phyloP scores from a whole-genome alignment of 2,888 invertebrate species.

The Baronia brevicornis region DNA sequence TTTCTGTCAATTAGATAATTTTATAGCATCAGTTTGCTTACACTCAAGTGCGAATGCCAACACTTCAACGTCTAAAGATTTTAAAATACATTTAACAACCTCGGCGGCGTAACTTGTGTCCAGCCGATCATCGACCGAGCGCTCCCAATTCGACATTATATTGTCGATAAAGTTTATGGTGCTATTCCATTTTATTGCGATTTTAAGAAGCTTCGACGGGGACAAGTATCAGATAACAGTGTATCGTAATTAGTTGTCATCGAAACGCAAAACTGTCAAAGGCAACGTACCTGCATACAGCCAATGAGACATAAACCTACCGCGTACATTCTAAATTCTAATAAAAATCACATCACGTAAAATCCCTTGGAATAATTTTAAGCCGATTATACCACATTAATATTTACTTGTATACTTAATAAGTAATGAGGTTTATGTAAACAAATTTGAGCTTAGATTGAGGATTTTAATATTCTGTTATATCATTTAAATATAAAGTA shows the following conservation, averaged over 20 bases:
- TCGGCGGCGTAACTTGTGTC: constrained; percentile 11
- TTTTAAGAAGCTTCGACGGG: constrained; percentile 27
- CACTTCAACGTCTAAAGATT: constrained; percentile 17
- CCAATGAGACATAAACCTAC: no score
- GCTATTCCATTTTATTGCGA: constrained; percentile 32
- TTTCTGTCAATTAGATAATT: constrained; percentile 22
- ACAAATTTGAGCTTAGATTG: no score
- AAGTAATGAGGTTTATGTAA: no score
- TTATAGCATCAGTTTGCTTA: constrained; percentile 18
- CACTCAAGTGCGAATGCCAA: constrained; percentile 20
- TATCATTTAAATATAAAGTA: no score
- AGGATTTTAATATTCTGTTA: no score
- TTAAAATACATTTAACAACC: constrained; percentile 16
- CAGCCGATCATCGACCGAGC: constrained; percentile 24
- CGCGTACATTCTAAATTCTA: no score
- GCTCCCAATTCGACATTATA: constrained; percentile 28
- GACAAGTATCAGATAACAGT: constrained; percentile 25
- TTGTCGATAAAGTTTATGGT: constrained; percentile 42
- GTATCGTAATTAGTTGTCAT: constrained; percentile 26
- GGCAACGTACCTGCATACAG: no score
- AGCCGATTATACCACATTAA: no score
- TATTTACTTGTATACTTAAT: no score
- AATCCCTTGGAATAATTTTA: no score
- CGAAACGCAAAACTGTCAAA: no score
- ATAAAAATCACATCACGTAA: no score